These are phyloP conservation scores for Momotus momota DNA, from an alignment of 2,797 vertebrate species.

Conservation along the genomic window DNA sequence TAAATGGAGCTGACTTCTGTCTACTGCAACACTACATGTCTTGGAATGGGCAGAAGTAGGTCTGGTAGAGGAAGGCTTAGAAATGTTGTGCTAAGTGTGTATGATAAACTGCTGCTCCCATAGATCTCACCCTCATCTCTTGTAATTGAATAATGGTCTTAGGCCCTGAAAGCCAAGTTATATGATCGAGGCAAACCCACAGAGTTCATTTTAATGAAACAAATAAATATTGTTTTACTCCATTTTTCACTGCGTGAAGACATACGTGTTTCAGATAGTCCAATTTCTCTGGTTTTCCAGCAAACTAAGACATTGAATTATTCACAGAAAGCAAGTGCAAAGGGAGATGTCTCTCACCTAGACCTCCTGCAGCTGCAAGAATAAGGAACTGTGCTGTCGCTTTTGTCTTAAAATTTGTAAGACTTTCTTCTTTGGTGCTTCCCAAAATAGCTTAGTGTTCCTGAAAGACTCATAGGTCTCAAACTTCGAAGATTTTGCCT, in stretches of 20 bases:
- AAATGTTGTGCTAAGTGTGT: neutral
- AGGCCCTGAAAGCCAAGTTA: neutral
- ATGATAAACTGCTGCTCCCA: neutral
- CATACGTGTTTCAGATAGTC: neutral
- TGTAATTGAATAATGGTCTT: neutral
- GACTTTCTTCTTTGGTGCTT: neutral
- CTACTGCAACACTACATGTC: neutral
- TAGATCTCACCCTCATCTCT: neutral
- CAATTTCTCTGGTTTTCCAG: neutral
- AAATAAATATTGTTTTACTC: neutral
- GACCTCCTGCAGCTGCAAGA: neutral
- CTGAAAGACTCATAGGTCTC: neutral
- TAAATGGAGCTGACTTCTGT: neutral
- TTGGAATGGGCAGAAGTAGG: neutral
- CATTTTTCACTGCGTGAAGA: neutral
- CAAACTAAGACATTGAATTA: neutral
- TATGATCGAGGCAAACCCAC: neutral
- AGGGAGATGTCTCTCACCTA: rapidly evolving
- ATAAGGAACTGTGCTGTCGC: neutral
- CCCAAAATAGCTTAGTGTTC: neutral
- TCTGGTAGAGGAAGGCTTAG: neutral
- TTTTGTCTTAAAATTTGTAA: neutral
- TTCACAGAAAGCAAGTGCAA: neutral
- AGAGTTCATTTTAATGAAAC: neutral
- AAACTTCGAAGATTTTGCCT: neutral